A percentile compares a stretch with the other conserved stretches of the same genome.
Evolutionary conservation across 1,140 invertebrate genomes (phyloP).

Genomic region (Bombus soroeensis): DNA sequence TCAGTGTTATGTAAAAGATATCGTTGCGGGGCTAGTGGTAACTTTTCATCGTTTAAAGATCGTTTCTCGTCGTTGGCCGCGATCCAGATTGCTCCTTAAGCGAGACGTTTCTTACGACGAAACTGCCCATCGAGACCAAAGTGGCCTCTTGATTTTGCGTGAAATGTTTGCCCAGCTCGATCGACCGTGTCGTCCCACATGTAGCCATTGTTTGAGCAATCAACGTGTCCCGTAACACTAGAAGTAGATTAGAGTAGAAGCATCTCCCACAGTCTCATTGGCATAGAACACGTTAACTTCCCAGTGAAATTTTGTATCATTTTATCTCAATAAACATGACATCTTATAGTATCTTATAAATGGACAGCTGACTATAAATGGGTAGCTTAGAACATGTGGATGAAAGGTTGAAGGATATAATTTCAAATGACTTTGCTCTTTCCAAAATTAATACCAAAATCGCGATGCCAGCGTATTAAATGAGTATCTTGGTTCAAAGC

Average conservation of each 20-base stretch:
- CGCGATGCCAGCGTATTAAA: too few species aligned
- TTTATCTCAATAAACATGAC: too few species aligned
- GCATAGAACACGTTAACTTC: too few species aligned
- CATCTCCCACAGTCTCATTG: too few species aligned
- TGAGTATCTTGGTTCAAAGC: too few species aligned
- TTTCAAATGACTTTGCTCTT: too few species aligned
- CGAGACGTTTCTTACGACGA: slow-evolving; percentile 7
- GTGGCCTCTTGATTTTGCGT: slow-evolving; percentile 11
- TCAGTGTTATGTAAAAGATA: slow-evolving; percentile 39
- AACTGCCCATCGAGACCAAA: not conserved
- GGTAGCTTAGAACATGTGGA: too few species aligned
- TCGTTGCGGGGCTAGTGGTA: not conserved
- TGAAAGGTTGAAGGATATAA: too few species aligned
- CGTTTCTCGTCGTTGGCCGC: slow-evolving; percentile 16
- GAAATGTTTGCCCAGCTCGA: not conserved
- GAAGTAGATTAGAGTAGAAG: not conserved
- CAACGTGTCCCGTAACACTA: not conserved
- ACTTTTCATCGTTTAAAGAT: slow-evolving; percentile 48
- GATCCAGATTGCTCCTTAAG: slow-evolving; percentile 39
- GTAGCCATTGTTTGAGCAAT: not conserved
- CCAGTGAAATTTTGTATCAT: too few species aligned
- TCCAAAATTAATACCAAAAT: too few species aligned
- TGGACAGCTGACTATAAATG: too few species aligned
- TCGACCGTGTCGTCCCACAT: not conserved
- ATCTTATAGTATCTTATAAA: too few species aligned